phyloP scores from a whole-genome alignment of 2,113 vertebrate species.

The Hypomesus transpacificus region DNA sequence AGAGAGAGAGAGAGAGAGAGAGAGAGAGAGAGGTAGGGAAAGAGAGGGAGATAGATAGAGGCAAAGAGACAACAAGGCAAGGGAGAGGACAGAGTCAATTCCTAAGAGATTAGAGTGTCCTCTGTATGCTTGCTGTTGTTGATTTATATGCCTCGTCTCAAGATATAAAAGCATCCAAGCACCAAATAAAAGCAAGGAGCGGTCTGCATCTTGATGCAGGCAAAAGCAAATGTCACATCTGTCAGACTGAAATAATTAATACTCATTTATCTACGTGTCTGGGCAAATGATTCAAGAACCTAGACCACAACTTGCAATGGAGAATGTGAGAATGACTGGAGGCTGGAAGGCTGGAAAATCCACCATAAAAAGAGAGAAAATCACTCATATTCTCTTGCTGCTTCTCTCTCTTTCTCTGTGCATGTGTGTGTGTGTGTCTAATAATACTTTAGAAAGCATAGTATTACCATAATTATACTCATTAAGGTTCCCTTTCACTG shows the following conservation, averaged over 20 bases:
- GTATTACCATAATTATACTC: conserved; percentile 64
- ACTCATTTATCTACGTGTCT: too few species aligned
- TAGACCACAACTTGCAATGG: too few species aligned
- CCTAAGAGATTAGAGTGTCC: conserved; percentile 17
- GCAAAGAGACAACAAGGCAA: neutral
- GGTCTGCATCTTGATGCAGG: conserved; percentile 45
- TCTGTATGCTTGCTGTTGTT: conserved; percentile 37
- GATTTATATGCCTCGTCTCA: conserved; percentile 40
- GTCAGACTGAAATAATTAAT: conserved; percentile 4
- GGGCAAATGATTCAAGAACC: too few species aligned
- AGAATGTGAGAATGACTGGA: too few species aligned
- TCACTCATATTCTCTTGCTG: neutral
- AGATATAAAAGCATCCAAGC: conserved; percentile 51
- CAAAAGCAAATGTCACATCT: conserved; percentile 3
- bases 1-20: conserved; percentile 13
- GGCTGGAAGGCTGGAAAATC: too few species aligned
- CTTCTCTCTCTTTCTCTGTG: neutral
- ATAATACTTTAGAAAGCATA: conserved; percentile 62
- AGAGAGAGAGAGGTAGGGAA: conserved; percentile 6
- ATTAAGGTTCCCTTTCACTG: conserved; percentile 58
- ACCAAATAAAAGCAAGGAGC: conserved; percentile 53
- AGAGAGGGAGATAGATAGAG: conserved; percentile 28
- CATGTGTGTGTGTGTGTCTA: conserved; percentile 24
- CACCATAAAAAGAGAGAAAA: conserved; percentile 13
- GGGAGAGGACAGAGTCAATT: conserved; percentile 39